Base-by-base conservation (phyloP, 2,888 invertebrate genomes). In the Himalopsyche kuldschensis region DNA sequence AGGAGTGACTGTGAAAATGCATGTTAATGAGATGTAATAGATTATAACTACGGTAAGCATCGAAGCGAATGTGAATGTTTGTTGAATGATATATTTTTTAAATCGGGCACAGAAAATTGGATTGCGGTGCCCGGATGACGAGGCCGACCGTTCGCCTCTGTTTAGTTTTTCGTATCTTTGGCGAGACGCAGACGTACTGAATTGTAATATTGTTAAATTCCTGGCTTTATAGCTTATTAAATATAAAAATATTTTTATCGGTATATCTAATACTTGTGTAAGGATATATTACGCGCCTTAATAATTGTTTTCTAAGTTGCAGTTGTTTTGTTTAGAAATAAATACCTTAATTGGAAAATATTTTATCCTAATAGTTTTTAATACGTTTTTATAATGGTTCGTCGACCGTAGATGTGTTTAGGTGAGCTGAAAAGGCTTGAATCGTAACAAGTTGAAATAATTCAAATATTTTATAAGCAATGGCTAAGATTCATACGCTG, bases 281-380 rank as follows among this genome's bases (percentile, higher is more conserved):
- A 78, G 82, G 80, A 80, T 69, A 83, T 77, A 81, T 83, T 85
- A 48, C 82, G 84, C 85, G 85, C 86, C 86, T 86, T 86, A 86
- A 84, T 86, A 77, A 83, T 84, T 81, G 82, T 85, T 84, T 83
- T 48, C 69, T 86, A 79, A 84, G 84, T 86, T 86, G 84, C 86
- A 80, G 83, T 83, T 8, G 75, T 79, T 82, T 84, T 5, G 75
- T 27, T 85, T 17, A 87, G 87, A 77, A 78, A 77, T 80, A 84
- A 81, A 81, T 32, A 69, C 48, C 79, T 80, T 82, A 75, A 82
- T 79, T 80, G 55, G 78, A 81, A 80, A 63, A 79, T 78, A 80
- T 82, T 84, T 84, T 80, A 80, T 80, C 80, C 84, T 82, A 80
- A 32, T 81, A 79, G 78, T 82, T 81, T 82, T 83, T 75, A 30